Evolutionary conservation across 2,113 vertebrate genomes (phyloP).

Genomic region (Lamprologus speciosus): DNA sequence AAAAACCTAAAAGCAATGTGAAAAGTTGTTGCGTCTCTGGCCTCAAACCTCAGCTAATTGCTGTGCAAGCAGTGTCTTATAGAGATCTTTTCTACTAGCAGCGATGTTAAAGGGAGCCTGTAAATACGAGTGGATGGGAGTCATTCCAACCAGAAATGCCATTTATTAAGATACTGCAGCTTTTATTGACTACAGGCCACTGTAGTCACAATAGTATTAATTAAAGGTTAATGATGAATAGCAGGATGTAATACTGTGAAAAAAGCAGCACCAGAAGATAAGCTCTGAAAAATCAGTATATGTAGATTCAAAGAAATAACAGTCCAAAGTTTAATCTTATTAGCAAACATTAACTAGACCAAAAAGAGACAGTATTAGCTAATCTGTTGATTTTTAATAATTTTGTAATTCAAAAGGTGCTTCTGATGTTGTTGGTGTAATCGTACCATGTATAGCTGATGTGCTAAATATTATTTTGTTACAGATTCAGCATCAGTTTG

Average conservation of each 20-base stretch:
- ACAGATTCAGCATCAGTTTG: background rate
- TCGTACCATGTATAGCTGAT: background rate
- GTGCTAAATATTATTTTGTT: background rate
- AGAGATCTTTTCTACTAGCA: background rate
- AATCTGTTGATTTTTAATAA: background rate
- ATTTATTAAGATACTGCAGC: background rate
- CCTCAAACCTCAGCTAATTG: slow-evolving; percentile 13
- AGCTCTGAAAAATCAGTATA: background rate
- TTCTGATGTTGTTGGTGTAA: background rate
- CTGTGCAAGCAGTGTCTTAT: background rate
- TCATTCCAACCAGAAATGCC: background rate
- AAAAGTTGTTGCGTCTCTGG: background rate
- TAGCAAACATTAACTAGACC: background rate
- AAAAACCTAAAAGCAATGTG: slow-evolving; percentile 10
- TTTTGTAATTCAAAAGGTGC: background rate
- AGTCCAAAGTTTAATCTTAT: background rate
- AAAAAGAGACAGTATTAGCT: background rate
- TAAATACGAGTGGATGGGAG: background rate
- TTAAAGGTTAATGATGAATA: background rate
- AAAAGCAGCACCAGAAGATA: background rate
- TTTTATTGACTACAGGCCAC: background rate
- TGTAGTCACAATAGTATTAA: background rate
- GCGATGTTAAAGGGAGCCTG: background rate
- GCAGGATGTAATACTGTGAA: background rate
- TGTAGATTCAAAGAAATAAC: background rate